Evolutionary conservation across 2,888 invertebrate species (phyloP).

Genomic region (Miltochrista miniata): DNA sequence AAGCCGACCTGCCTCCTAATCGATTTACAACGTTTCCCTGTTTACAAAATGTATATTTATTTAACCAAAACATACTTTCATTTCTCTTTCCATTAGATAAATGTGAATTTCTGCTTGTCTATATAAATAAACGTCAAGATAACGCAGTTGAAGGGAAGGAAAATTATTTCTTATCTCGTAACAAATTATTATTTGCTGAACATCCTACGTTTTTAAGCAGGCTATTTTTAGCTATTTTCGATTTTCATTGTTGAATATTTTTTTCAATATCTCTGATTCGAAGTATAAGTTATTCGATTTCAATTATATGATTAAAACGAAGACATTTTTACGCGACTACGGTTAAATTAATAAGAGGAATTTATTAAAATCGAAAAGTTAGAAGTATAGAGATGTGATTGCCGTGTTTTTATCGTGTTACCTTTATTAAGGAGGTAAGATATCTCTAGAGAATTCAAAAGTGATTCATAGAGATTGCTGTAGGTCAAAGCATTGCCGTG

Average conservation of each 20-base stretch:
- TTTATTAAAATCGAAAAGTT: too few relatives aligned
- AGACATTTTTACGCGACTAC: too few relatives aligned
- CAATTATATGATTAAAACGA: too few relatives aligned
- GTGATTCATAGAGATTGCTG: too few relatives aligned
- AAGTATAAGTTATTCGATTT: too few relatives aligned
- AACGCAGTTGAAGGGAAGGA: slow-evolving; percentile 1
- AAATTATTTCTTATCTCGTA: not conserved
- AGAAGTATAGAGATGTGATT: too few relatives aligned
- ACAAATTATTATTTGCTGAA: not conserved
- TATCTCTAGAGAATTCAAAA: too few relatives aligned
- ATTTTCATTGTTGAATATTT: not conserved
- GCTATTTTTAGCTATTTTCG: not conserved
- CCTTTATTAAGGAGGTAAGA: too few relatives aligned
- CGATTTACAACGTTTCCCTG: slow-evolving; percentile 63
- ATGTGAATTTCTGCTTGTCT: slow-evolving; percentile 32
- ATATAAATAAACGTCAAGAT: slow-evolving; percentile 21
- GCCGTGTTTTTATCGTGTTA: too few relatives aligned
- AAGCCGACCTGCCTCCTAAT: slow-evolving; percentile 71
- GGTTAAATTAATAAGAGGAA: too few relatives aligned
- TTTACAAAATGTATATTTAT: slow-evolving; percentile 58
- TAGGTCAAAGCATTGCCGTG: too few relatives aligned
- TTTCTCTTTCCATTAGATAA: slow-evolving; percentile 48
- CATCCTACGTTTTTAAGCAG: not conserved
- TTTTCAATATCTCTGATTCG: too few relatives aligned
- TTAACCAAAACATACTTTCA: slow-evolving; percentile 51